Percentiles rank a stretch among this genome's conserved stretches.
These are phyloP conservation scores for Bufotes viridis DNA, from an alignment of 2,797 vertebrate genomes.

Conservation along the genomic window DNA sequence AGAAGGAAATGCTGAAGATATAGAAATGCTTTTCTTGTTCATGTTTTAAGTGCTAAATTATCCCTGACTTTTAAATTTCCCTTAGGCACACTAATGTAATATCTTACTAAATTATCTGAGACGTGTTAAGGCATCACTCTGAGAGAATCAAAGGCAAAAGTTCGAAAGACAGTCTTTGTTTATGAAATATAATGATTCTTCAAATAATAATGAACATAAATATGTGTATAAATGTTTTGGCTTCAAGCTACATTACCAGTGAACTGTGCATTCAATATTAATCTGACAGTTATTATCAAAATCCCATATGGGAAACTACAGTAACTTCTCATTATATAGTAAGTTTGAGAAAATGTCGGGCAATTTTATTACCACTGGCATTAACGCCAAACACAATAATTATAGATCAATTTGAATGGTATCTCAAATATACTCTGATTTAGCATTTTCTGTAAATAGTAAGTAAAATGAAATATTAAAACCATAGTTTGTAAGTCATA, in stretches of 20 bases:
- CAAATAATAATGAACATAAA: constrained; percentile 47
- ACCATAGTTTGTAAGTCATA: neutral
- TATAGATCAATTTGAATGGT: neutral
- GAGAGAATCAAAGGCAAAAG: constrained; percentile 59
- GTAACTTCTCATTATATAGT: constrained; percentile 33
- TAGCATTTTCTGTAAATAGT: neutral
- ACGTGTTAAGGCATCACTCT: constrained; percentile 67
- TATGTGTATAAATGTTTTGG: constrained; percentile 35
- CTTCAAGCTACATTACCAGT: constrained; percentile 31
- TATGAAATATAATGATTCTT: constrained; percentile 49
- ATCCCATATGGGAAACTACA: constrained; percentile 16
- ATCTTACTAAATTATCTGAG: constrained; percentile 71
- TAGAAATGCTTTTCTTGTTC: constrained; percentile 68
- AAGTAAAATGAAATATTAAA: neutral
- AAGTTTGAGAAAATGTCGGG: constrained; percentile 25
- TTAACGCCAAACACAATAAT: neutral
- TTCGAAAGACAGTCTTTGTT: constrained; percentile 36
- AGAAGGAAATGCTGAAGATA: constrained; percentile 67
- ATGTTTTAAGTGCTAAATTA: constrained; percentile 76
- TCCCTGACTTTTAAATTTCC: constrained; percentile 78
- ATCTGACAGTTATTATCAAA: constrained; percentile 42
- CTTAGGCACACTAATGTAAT: constrained; percentile 70
- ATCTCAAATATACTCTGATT: neutral
- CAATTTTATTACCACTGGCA: neutral
- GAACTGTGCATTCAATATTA: constrained; percentile 49